Percentiles rank a stretch among this genome's conserved stretches.
Conservation (phyloP, 37 sponge, comb jelly and placozoan species). For the Spongilla lacustris region DNA sequence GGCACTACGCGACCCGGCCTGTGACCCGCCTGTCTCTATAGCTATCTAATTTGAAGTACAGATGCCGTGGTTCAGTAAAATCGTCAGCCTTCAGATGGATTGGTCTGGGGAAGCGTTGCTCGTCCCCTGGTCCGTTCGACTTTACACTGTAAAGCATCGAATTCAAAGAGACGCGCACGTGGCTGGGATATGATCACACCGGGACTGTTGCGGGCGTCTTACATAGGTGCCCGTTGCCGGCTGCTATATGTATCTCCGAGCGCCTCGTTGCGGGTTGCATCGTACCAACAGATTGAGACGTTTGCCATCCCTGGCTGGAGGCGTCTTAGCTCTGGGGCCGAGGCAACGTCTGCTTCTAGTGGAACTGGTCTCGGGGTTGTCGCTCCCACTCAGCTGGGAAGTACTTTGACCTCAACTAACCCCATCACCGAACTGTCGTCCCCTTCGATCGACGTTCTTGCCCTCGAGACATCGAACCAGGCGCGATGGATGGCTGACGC, state of each 20-base stretch:
- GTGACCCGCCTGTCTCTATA: too few relatives aligned
- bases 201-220: background rate
- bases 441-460: background rate
- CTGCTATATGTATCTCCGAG: background rate
- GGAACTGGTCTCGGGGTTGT: background rate
- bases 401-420: background rate
- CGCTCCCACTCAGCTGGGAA: background rate
- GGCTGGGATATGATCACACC: background rate
- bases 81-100: too few relatives aligned
- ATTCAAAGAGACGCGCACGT: too few relatives aligned
- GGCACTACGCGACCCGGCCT: too few relatives aligned
- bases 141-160: too few relatives aligned
- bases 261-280: background rate
- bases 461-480: slow-evolving; percentile 39
- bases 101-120: too few relatives aligned
- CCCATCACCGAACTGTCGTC: background rate
- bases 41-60: too few relatives aligned
- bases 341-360: background rate
- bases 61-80: too few relatives aligned
- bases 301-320: background rate
- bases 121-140: too few relatives aligned
- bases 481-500: slow-evolving; percentile 43
- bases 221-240: background rate
- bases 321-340: background rate
- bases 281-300: background rate